Evolutionary conservation across 1,140 invertebrate species (phyloP).

Genomic region (Sesamia nonagrioides): DNA sequence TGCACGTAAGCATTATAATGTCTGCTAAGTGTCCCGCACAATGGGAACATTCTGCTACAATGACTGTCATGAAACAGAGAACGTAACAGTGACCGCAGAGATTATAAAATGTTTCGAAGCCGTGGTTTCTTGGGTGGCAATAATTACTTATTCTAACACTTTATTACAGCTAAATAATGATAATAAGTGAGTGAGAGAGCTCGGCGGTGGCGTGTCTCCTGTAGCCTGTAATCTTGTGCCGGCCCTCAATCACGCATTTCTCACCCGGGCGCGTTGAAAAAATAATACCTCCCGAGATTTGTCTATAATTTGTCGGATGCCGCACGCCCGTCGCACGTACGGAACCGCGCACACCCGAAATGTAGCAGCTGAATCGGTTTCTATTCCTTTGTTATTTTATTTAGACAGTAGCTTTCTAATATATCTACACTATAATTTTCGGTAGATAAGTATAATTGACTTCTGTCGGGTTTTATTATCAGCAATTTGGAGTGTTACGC

Average conservation of each 20-base stretch:
- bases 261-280: slow-evolving; percentile 86
- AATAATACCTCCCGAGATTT: slow-evolving; percentile 82
- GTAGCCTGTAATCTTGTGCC: slow-evolving; percentile 81
- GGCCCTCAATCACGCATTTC: slow-evolving; percentile 85
- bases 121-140: slow-evolving; percentile 76
- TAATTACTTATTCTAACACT: slow-evolving; percentile 81
- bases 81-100: slow-evolving; percentile 53
- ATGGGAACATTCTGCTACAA: slow-evolving; percentile 41
- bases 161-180: slow-evolving; percentile 85
- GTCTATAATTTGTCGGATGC: slow-evolving; percentile 84
- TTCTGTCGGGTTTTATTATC: slow-evolving; percentile 46
- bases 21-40: slow-evolving; percentile 42
- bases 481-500: slow-evolving; percentile 35
- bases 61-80: slow-evolving; percentile 44
- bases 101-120: slow-evolving; percentile 50
- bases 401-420: slow-evolving; percentile 74
- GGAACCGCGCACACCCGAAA: slow-evolving; percentile 49
- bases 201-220: slow-evolving; percentile 75
- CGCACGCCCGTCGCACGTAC: slow-evolving; percentile 69
- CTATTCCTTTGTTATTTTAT: slow-evolving; percentile 67
- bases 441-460: slow-evolving; percentile 52
- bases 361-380: slow-evolving; percentile 60
- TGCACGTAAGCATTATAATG: slow-evolving; percentile 49
- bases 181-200: slow-evolving; percentile 75
- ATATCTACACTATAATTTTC: slow-evolving; percentile 60